Evolutionary conservation across 2,113 vertebrate species (phyloP), one percentile per base, ranked within the genome.

Genomic region (Pterophyllum scalare): DNA sequence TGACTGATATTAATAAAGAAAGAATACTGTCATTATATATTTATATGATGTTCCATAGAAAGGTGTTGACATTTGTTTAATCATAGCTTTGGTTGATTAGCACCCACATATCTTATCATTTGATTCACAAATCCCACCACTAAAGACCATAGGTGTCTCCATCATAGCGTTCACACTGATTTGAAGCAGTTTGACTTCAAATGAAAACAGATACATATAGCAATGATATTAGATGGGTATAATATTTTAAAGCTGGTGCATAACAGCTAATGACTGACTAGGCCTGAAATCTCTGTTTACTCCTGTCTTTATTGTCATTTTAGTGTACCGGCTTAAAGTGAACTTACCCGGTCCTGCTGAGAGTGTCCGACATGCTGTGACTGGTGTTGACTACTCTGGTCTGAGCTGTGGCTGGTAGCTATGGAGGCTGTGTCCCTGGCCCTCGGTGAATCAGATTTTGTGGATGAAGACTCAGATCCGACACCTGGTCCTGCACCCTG

Each of bases 401-500:
- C 93, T 6, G 92, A 89, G 70, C 90, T 94, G 54, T 91, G 80
- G 70, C 90, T 91, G 78, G 85, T 91, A 28, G 78, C 75, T 2
- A 81, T 89, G 67, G 82, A 91, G 59, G 79, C 67, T 2, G 80
- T 82, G 33, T 94, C 93, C 80, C 89, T 89, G 78, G 72, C 57
- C 65, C 89, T 87, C 52, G 91, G 67, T 24, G 93, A 94, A 78
- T 94, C 93, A 0, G 95, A 94, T 79, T 93, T 94, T 60, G 82
- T 86, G 24, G 93, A 94, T n/a, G 91, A 94, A 26, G 92, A 94
- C 81, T 95, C 92, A 2, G 88, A 94, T 40, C 88, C 87, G 0
- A 72, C 61, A 14, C 91, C 88, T 24, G 76, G 67, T 60, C 80
- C 85, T 58, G 62, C 75, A 64, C 33, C 57, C 59, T 70, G 74